Evolutionary conservation across 2,113 vertebrate species (phyloP).

Genomic region (Suricata suricatta): DNA sequence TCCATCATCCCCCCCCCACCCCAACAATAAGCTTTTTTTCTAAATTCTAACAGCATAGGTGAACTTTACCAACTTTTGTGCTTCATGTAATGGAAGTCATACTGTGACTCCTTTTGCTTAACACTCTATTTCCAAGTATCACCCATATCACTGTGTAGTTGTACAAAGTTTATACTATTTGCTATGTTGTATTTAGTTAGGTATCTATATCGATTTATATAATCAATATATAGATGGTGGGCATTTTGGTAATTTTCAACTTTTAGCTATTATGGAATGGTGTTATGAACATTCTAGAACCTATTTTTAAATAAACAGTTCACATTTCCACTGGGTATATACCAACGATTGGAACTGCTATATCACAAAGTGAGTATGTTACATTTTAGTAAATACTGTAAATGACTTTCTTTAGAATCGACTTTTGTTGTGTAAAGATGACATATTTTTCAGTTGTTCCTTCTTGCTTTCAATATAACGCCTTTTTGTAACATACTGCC

Average conservation of each 20-base stretch:
- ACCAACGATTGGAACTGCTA: neutral
- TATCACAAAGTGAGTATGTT: neutral
- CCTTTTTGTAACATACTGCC: neutral
- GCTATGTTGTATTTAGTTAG: neutral
- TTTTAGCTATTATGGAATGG: neutral
- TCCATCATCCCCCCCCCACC: accelerated
- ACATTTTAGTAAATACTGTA: neutral
- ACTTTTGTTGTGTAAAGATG: neutral
- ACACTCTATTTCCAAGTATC: neutral
- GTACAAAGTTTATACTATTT: neutral
- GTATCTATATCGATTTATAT: neutral
- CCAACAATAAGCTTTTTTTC: neutral
- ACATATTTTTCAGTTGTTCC: neutral
- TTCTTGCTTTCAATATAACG: slow-evolving; percentile 16
- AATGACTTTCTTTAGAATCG: neutral
- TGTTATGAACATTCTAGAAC: neutral
- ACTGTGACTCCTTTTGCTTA: neutral
- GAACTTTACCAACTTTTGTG: neutral
- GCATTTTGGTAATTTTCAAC: neutral
- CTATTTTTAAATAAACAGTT: neutral
- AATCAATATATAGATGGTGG: neutral
- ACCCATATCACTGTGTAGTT: neutral
- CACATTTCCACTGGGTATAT: neutral
- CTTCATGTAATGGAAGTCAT: neutral
- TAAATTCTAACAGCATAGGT: neutral